Conservation (phyloP, 1,140 invertebrate genomes). For the Arctopsyche grandis region DNA sequence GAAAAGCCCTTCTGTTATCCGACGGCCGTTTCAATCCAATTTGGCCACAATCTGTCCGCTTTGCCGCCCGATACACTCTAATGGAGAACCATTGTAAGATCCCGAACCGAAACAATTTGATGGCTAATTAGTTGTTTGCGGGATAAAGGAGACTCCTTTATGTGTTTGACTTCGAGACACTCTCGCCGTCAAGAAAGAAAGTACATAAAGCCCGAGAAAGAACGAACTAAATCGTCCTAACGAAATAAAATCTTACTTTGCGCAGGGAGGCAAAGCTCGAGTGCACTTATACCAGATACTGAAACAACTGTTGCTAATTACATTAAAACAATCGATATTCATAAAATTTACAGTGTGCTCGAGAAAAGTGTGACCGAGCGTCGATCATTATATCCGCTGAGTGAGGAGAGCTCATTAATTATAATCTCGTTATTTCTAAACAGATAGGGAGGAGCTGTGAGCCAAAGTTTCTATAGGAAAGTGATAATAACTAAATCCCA, state of each 20-base stretch:
- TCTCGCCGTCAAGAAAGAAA: not conserved
- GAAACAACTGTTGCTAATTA: no score
- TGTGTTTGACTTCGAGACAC: constrained; percentile 17
- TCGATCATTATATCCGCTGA: not conserved
- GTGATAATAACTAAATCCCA: not conserved
- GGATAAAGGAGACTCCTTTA: not conserved
- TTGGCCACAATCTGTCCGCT: constrained; percentile 10
- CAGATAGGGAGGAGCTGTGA: not conserved
- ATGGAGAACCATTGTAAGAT: constrained; percentile 24
- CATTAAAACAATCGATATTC: no score
- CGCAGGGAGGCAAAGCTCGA: not conserved
- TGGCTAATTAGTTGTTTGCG: constrained; percentile 9
- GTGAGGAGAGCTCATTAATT: constrained; percentile 1
- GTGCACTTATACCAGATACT: not conserved
- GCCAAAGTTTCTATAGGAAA: not conserved
- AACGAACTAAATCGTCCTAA: not conserved
- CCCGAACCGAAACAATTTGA: constrained; percentile 15
- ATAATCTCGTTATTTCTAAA: constrained; percentile 19
- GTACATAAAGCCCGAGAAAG: no score
- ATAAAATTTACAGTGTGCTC: no score
- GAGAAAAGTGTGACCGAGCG: no score
- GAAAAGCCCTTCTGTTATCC: constrained; percentile 11
- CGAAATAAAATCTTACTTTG: not conserved
- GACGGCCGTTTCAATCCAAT: constrained; percentile 15
- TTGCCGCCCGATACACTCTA: constrained; percentile 14